phyloP scores from a whole-genome alignment of 2,888 invertebrate genomes.

The Platypus cylindrus region DNA sequence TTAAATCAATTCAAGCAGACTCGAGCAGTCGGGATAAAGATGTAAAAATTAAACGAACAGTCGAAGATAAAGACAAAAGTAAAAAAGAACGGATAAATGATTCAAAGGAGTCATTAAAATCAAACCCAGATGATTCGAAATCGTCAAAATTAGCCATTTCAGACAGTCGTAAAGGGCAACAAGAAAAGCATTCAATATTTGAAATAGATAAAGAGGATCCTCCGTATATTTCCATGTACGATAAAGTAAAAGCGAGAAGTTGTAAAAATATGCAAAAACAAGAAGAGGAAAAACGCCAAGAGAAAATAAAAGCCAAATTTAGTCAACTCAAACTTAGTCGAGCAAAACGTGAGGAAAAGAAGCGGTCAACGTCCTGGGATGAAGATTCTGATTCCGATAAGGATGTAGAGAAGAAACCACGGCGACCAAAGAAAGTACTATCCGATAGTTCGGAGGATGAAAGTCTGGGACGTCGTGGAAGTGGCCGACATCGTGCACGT shows the following conservation, averaged over 20 bases:
- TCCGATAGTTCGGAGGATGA: slow-evolving; percentile 34
- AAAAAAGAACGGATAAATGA: slow-evolving; percentile 15
- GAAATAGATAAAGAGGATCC: slow-evolving; percentile 83
- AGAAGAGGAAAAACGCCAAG: slow-evolving; percentile 74
- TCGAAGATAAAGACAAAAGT: slow-evolving; percentile 16
- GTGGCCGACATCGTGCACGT: slow-evolving; percentile 30
- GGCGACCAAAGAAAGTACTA: slow-evolving; percentile 28
- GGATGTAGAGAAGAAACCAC: slow-evolving; percentile 25
- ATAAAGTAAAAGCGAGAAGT: slow-evolving; percentile 88
- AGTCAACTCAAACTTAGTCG: slow-evolving; percentile 76
- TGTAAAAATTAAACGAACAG: slow-evolving; percentile 15
- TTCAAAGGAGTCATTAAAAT: slow-evolving; percentile 17
- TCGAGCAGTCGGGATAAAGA: slow-evolving; percentile 40
- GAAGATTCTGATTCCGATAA: slow-evolving; percentile 63
- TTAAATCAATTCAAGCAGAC: slow-evolving; percentile 47
- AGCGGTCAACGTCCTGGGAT: slow-evolving; percentile 78
- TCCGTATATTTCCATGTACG: slow-evolving; percentile 93
- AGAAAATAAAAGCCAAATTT: slow-evolving; percentile 82
- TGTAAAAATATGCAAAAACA: slow-evolving; percentile 89
- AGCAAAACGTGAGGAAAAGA: slow-evolving; percentile 79
- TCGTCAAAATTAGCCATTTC: slow-evolving; percentile 7
- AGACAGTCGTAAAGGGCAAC: slow-evolving; percentile 24
- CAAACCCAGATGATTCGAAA: slow-evolving; percentile 16
- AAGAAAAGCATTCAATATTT: slow-evolving; percentile 71
- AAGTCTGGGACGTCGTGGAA: slow-evolving; percentile 21